These are phyloP conservation scores for Callopanchax toddi DNA, from an alignment of 2,113 vertebrate species.

Conservation along the genomic window DNA sequence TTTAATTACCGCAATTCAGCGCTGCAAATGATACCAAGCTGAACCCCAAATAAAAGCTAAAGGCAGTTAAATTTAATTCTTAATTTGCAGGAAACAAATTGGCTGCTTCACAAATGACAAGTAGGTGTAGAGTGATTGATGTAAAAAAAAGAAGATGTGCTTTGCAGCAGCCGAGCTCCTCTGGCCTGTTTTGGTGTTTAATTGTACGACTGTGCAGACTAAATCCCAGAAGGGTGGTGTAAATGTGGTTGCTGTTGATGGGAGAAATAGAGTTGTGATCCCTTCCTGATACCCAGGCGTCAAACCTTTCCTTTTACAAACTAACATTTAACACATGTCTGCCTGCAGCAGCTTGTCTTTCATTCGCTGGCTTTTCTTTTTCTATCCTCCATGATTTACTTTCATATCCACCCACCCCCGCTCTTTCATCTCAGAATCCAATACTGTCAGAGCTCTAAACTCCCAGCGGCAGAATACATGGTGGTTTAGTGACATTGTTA, in stretches of 20 bases:
- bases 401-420: constrained; percentile 29
- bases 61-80: constrained; percentile 30
- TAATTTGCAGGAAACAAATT: constrained; percentile 28
- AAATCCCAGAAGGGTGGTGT: constrained; percentile 34
- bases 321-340: constrained; percentile 39
- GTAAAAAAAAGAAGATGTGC: constrained; percentile 13
- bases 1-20: constrained; percentile 5
- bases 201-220: constrained; percentile 25
- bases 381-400: constrained; percentile 55
- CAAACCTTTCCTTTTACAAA: constrained; percentile 37
- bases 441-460: constrained; percentile 48
- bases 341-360: constrained; percentile 36
- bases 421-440: constrained; percentile 62
- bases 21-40: constrained; percentile 14
- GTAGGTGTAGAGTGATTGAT: constrained; percentile 5
- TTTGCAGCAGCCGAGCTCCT: constrained; percentile 4
- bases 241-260: constrained; percentile 24
- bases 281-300: not conserved
- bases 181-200: constrained; percentile 36
- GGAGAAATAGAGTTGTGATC: constrained; percentile 29
- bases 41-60: constrained; percentile 27
- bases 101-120: constrained; percentile 7
- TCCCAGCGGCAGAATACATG: constrained; percentile 48
- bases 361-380: constrained; percentile 42
- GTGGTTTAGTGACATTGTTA: constrained; percentile 63